phyloP scores from a whole-genome alignment of 1,140 invertebrate species.

The Drosophila orosa region DNA sequence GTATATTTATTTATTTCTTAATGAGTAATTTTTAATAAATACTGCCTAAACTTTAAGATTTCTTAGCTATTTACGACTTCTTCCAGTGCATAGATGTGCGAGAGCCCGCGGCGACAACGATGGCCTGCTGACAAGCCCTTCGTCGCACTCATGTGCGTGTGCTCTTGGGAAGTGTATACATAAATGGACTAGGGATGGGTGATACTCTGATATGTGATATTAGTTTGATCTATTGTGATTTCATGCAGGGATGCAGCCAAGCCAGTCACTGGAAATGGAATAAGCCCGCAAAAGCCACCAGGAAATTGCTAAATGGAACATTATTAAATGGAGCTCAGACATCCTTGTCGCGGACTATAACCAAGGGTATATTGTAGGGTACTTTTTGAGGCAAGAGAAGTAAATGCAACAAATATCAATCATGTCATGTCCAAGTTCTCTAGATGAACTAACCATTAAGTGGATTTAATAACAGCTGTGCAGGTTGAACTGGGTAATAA shows the following conservation, averaged over 20 bases:
- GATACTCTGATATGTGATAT: slow-evolving; percentile 46
- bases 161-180: slow-evolving; percentile 5
- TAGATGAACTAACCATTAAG: slow-evolving; percentile 1
- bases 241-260: slow-evolving; percentile 25
- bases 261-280: neutral
- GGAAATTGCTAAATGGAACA: slow-evolving; percentile 24
- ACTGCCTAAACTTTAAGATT: too few species aligned
- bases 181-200: slow-evolving; percentile 28
- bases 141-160: slow-evolving; percentile 27
- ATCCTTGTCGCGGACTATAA: neutral
- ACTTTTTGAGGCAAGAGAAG: neutral
- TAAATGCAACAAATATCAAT: slow-evolving; percentile 12
- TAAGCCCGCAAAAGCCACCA: slow-evolving; percentile 26
- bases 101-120: slow-evolving; percentile 51
- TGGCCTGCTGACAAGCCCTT: slow-evolving; percentile 54
- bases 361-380: neutral
- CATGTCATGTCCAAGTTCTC: slow-evolving; percentile 12
- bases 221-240: slow-evolving; percentile 55
- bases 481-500: slow-evolving; percentile 21
- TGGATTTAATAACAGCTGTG: slow-evolving; percentile 25
- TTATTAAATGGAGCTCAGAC: slow-evolving; percentile 32
- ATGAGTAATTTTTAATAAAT: too few species aligned
- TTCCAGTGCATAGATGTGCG: slow-evolving; percentile 15
- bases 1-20: too few species aligned
- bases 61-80: neutral